Conservation (phyloP, 2,797 vertebrate genomes). For the Gorsachius magnificus region DNA sequence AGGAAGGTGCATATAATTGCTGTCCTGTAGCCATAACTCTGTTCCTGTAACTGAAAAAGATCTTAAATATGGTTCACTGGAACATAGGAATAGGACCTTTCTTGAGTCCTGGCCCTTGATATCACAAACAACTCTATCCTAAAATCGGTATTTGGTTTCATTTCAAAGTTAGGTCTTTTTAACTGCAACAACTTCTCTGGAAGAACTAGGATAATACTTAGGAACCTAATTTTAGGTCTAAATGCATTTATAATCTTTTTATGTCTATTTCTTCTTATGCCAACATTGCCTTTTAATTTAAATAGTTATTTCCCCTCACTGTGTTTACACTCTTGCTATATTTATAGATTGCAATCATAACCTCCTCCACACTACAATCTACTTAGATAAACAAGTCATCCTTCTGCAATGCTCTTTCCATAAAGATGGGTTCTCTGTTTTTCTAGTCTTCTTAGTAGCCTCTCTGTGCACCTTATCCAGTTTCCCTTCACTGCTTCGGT, state of each 20-base stretch:
- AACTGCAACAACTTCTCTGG: not conserved
- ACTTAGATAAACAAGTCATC: slow-evolving; percentile 9
- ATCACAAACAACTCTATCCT: not conserved
- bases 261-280: not conserved
- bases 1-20: not conserved
- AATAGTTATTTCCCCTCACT: not conserved
- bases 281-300: slow-evolving; percentile 25
- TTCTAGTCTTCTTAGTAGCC: not conserved
- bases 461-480: not conserved
- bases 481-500: not conserved
- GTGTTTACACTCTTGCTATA: slow-evolving; percentile 11
- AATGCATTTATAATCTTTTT: not conserved
- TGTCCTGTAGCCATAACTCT: not conserved
- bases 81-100: not conserved
- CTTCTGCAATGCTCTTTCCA: not conserved
- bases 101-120: not conserved
- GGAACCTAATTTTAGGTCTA: not conserved
- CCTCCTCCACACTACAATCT: not conserved
- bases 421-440: not conserved
- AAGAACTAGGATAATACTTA: not conserved
- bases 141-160: not conserved
- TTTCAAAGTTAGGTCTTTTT: not conserved
- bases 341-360: not conserved
- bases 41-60: not conserved
- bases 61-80: not conserved